Conservation (phyloP, 2,888 invertebrate species). For the Polymixis flavicincta region DNA sequence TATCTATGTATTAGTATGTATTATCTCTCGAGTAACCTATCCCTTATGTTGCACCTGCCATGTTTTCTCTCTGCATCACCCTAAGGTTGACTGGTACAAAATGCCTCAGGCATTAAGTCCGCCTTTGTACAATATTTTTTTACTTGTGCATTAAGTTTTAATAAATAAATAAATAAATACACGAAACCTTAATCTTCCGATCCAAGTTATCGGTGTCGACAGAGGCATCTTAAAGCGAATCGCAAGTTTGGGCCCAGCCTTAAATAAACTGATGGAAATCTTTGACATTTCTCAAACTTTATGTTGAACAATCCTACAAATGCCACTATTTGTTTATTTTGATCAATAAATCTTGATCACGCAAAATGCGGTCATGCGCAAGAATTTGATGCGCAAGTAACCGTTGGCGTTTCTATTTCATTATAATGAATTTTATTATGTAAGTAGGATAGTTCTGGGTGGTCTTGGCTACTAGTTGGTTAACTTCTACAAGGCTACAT, state of each 20-base stretch:
- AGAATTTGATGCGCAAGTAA: slow-evolving; percentile 40
- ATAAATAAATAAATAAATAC: too few species aligned
- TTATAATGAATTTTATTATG: slow-evolving; percentile 16
- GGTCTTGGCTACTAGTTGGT: slow-evolving; percentile 12
- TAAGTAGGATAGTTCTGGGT: slow-evolving; percentile 34
- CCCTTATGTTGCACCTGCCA: too few species aligned
- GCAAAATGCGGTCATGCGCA: slow-evolving; percentile 28
- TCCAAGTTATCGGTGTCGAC: not conserved
- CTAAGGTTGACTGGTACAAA: too few species aligned
- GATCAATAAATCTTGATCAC: slow-evolving; percentile 48
- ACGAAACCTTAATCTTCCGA: not conserved
- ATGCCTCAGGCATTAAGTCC: too few species aligned
- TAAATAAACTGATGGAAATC: slow-evolving; percentile 44
- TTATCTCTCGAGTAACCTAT: too few species aligned
- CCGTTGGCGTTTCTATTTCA: slow-evolving; percentile 23
- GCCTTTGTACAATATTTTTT: too few species aligned
- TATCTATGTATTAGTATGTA: too few species aligned
- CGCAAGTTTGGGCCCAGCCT: not conserved
- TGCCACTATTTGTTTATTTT: slow-evolving; percentile 49
- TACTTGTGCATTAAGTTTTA: too few species aligned
- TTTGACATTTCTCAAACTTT: slow-evolving; percentile 64
- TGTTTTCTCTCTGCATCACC: too few species aligned
- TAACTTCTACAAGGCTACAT: not conserved
- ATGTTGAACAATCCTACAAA: slow-evolving; percentile 37
- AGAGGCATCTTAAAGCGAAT: not conserved